A percentile compares a stretch with the other conserved stretches of the same genome.
Conservation (phyloP, 2,888 invertebrate species). For the Nudaria mundana region DNA sequence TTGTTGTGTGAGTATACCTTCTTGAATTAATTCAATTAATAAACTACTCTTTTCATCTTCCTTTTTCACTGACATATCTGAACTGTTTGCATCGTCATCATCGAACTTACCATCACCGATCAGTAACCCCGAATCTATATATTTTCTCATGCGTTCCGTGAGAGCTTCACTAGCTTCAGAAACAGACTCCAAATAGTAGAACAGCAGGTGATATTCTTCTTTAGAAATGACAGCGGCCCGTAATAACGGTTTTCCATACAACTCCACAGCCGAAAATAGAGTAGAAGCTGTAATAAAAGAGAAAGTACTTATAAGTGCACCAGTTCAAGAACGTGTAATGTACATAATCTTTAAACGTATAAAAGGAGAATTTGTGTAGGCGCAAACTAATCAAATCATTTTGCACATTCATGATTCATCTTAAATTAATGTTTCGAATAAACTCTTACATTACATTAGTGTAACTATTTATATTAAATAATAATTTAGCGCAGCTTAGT, state of each 20-base stretch:
- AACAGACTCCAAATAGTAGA: conserved; percentile 75
- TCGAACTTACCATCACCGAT: conserved; percentile 47
- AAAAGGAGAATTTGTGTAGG: conserved; percentile 34
- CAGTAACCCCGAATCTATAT: conserved; percentile 74
- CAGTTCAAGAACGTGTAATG: conserved; percentile 30
- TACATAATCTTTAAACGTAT: conserved; percentile 28
- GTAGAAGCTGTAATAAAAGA: conserved; percentile 73
- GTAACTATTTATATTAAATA: too few species aligned
- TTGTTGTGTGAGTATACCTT: conserved; percentile 69
- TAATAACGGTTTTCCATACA: conserved; percentile 83
- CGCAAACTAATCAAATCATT: conserved; percentile 51
- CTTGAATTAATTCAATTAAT: conserved; percentile 67
- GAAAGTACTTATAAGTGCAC: conserved; percentile 37
- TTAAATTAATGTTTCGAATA: conserved; percentile 49
- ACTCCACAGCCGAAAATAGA: conserved; percentile 82
- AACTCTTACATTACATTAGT: conserved; percentile 40
- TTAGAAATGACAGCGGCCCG: conserved; percentile 74
- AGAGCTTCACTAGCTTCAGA: conserved; percentile 74
- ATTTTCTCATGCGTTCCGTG: conserved; percentile 73
- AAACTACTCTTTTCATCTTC: conserved; percentile 62
- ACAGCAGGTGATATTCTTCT: conserved; percentile 77
- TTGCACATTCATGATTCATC: conserved; percentile 52
- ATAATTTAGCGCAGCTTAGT: too few species aligned
- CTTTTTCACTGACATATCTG: conserved; percentile 42
- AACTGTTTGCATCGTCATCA: conserved; percentile 40